Base-by-base conservation (phyloP, 2,888 invertebrate species). In the Hofmannophila pseudospretella region DNA sequence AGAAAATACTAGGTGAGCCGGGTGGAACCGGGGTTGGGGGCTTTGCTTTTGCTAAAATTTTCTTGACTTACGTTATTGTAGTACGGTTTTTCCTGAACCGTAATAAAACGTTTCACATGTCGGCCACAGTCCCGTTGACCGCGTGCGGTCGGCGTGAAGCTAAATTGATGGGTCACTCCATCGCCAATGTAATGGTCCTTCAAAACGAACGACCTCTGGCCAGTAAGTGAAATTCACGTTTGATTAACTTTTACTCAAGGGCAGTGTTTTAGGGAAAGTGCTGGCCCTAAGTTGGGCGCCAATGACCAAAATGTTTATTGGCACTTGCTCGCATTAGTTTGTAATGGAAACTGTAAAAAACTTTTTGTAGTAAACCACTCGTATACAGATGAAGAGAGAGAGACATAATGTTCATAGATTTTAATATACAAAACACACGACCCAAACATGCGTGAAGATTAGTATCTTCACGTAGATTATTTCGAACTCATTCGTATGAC, bases 161-260 rank as follows among this genome's bases (percentile, higher is more conserved):
- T 67, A 79, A 80, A 84, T 84, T 84, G 82, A 84, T 84, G 79
- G 80, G 74, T 77, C 82, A 74, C 82, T 80, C 79, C 78, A 76
- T 80, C 75, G 77, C 66, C 78, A 73, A 77, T 72, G 79, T 78
- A 84, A 82, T 80, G 82, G 80, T 74, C 78, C 82, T 81, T 82
- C 82, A 81, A 80, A 84, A 77, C 70, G 77, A 71, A 78, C 73
- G 73, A 68, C 66, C 77, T 62, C 66, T 63, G 69, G 75, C 66
- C 74, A 76, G 76, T 77, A 75, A 79, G 74, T 74, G 79, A 80
- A 82, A 78, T 80, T 81, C 71, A 82, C 81, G 79, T 75, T 76
- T 81, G 78, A 81, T 81, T 81, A 81, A 81, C 77, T 80, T 78
- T 76, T 67, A 67, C 73, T 72, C 58, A 60, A 62, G 63, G 58